These are phyloP conservation scores for Deilephila elpenor DNA, from an alignment of 2,888 invertebrate genomes.

Conservation along the genomic window DNA sequence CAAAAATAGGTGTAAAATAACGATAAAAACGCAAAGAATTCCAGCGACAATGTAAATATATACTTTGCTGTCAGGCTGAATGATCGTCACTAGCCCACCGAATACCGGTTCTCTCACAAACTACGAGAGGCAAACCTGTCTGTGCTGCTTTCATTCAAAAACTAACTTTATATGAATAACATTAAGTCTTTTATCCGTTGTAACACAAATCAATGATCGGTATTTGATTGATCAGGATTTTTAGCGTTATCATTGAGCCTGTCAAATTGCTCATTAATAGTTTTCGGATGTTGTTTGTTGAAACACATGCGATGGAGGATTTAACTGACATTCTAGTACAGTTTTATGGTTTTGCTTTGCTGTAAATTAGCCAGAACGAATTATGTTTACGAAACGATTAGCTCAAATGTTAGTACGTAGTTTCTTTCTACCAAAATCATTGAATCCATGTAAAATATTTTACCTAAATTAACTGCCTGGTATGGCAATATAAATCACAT, in stretches of 20 bases:
- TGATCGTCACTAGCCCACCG: slow-evolving; percentile 13
- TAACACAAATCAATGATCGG: neutral
- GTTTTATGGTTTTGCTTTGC: neutral
- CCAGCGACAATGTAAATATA: slow-evolving; percentile 27
- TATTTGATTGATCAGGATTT: slow-evolving; percentile 28
- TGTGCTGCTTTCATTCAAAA: neutral
- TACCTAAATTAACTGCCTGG: too few species aligned
- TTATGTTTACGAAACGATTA: too few species aligned
- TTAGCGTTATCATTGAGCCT: slow-evolving; percentile 6
- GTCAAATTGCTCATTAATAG: slow-evolving; percentile 27
- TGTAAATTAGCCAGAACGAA: too few species aligned
- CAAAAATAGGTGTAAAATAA: slow-evolving; percentile 10
- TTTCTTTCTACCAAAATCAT: too few species aligned
- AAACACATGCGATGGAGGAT: neutral
- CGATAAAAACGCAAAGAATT: slow-evolving; percentile 24
- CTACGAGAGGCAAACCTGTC: slow-evolving; percentile 12
- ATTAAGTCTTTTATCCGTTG: neutral
- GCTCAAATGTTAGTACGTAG: too few species aligned
- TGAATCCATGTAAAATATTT: too few species aligned
- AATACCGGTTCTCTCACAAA: slow-evolving; percentile 24
- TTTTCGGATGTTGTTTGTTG: slow-evolving; percentile 13
- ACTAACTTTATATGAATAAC: neutral
- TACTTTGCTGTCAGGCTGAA: slow-evolving; percentile 29
- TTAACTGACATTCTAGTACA: neutral
- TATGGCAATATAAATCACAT: too few species aligned